Evolutionary conservation across 1,140 invertebrate species (phyloP).

Genomic region (Ceratoteleas bidentatus): DNA sequence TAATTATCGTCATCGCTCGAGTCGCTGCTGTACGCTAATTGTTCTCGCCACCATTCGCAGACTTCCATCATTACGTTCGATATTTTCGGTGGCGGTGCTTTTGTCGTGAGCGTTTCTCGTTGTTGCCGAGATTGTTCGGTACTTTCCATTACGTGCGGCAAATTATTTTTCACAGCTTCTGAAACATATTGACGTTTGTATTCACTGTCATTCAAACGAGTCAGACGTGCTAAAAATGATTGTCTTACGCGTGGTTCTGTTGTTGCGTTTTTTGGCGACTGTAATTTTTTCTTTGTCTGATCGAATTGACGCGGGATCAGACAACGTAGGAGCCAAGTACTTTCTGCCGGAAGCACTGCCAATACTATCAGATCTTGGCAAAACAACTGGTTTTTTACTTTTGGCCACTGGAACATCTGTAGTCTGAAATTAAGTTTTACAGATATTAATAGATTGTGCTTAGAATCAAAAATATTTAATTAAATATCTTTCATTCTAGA

Average conservation of each 20-base stretch:
- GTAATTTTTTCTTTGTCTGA: constrained; percentile 87
- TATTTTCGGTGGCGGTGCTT: constrained; percentile 80
- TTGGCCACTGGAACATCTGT: constrained; percentile 71
- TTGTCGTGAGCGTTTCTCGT: constrained; percentile 73
- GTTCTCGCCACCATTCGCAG: constrained; percentile 86
- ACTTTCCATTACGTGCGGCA: constrained; percentile 79
- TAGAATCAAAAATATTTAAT: no score
- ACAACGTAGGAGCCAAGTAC: constrained; percentile 92
- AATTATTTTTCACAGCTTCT: constrained; percentile 79
- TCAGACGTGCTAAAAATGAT: constrained; percentile 4
- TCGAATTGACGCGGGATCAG: constrained; percentile 88
- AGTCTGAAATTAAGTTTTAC: constrained; percentile 64
- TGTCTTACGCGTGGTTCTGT: constrained; percentile 83
- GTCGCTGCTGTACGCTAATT: constrained; percentile 83
- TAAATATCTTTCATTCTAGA: no score
- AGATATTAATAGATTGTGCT: no score
- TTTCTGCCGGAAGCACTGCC: constrained; percentile 91
- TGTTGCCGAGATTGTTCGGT: constrained; percentile 77
- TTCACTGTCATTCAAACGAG: background rate
- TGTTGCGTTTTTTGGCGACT: constrained; percentile 85
- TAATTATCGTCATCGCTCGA: constrained; percentile 82
- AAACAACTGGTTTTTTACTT: constrained; percentile 81
- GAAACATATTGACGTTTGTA: constrained; percentile 38
- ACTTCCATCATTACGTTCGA: constrained; percentile 83
- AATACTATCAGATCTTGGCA: constrained; percentile 89